Conservation (phyloP, 2,888 invertebrate genomes). For the Phytoseiulus persimilis region DNA sequence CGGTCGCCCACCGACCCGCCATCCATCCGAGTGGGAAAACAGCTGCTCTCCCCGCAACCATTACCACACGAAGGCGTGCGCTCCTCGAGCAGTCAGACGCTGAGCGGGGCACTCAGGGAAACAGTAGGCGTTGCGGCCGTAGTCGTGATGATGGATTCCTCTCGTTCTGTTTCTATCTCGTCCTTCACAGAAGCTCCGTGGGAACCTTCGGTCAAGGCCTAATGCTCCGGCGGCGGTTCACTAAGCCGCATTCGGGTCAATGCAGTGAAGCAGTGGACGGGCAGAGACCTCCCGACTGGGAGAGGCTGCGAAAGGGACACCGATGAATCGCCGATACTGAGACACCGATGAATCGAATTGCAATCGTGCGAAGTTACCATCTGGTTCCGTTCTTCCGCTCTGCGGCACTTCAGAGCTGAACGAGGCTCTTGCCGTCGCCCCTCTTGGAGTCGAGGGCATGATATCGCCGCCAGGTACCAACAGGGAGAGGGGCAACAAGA, state of each 20-base stretch:
- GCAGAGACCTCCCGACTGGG: too few relatives aligned
- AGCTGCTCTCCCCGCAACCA: neutral
- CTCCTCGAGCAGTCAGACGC: neutral
- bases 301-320: neutral
- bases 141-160: neutral
- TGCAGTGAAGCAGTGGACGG: neutral
- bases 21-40: neutral
- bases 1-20: neutral
- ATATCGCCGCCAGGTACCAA: too few relatives aligned
- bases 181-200: neutral
- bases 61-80: neutral
- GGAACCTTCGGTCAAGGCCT: neutral
- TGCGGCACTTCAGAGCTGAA: neutral
- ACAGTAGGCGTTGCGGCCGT: neutral
- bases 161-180: neutral
- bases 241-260: neutral
- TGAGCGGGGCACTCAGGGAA: neutral
- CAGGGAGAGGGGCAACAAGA: too few relatives aligned
- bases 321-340: neutral
- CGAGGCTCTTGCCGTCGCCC: neutral
- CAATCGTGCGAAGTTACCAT: neutral
- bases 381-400: neutral
- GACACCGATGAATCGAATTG: neutral
- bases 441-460: neutral
- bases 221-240: neutral